Base-by-base conservation (phyloP, 2,113 vertebrate species). In the Geococcyx californianus region DNA sequence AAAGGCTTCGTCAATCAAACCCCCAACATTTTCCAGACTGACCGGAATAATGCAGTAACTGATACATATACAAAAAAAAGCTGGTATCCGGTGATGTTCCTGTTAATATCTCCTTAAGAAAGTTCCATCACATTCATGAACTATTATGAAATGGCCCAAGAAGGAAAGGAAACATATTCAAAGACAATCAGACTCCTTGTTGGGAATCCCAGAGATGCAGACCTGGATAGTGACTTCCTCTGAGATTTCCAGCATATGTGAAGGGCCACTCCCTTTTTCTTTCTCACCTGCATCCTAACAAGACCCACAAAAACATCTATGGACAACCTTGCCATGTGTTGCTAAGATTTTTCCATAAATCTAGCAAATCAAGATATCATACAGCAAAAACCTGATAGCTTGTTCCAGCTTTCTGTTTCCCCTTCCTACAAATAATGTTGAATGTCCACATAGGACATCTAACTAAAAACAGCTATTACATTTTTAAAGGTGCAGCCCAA, bases 1-100 rank as follows among this genome's bases (percentile, higher is more conserved):
- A 31, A 17, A 8, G 0, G 1, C 9, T 59, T 62, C 14, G 11
- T 23, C 34, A 81, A 77, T 8, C 1, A 0, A 62, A 17, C 1
- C 26, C 34, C 5, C 36, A 34, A 52, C 40, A 67, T 51, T 81
- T 54, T 95, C 60, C 40, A 84, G 16, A 34, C 24, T 55, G 47
- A 54, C 8, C 31, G 69, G 59, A 90, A 73, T 45, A 92, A 73
- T 58, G 42, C 12, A 85, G 38, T 17, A 51, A 55, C 16, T 36
- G 25, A 62, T 34, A 84, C 1, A 31, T 25, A 56, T 0, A 52
- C 5, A 55, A n/a, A 87, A 88, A 64, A 36, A 84, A 87, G 38
- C 16, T 45, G 63, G n/a, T 9, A 70, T 45, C 4, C 51, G 62
- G 10, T 58, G 45, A 44, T n/a, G 6, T 44, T 76, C 8, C 16